Conservation (phyloP, 1,140 invertebrate genomes). For the Anagrus nilaparvatae region DNA sequence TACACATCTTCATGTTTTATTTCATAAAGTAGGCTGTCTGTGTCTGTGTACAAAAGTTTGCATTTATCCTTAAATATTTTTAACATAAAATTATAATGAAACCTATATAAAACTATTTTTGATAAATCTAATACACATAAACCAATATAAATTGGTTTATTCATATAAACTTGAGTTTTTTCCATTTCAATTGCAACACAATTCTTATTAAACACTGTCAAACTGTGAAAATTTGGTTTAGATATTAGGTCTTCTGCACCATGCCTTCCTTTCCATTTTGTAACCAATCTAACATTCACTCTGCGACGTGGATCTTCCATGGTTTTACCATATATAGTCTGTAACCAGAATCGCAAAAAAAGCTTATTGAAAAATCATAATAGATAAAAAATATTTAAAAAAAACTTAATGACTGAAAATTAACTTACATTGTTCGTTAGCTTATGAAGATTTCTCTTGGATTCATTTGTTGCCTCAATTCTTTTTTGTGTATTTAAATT, state of each 20-base stretch:
- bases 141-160: conserved; percentile 22
- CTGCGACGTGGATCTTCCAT: conserved; percentile 33
- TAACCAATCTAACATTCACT: conserved; percentile 25
- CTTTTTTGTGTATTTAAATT: not conserved
- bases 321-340: conserved; percentile 22
- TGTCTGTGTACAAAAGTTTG: no score
- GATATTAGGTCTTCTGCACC: conserved; percentile 17
- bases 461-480: not conserved
- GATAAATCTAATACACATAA: conserved; percentile 16
- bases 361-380: conserved; percentile 29
- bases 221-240: conserved; percentile 23
- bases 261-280: conserved; percentile 12
- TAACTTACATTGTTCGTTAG: not conserved
- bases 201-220: conserved; percentile 4
- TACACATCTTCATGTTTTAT: no score
- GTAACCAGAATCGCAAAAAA: conserved; percentile 31
- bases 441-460: not conserved
- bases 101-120: conserved; percentile 12
- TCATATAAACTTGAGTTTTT: conserved; percentile 12
- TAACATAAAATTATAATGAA: conserved; percentile 18
- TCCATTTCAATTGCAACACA: conserved; percentile 14
- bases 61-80: conserved; percentile 11
- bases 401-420: no score
- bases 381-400: no score
- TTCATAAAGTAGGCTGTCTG: no score